A percentile compares a stretch with the other conserved stretches of the same genome.
Evolutionary conservation across 2,113 vertebrate species (phyloP).

Genomic region (Seriola aureovittata): DNA sequence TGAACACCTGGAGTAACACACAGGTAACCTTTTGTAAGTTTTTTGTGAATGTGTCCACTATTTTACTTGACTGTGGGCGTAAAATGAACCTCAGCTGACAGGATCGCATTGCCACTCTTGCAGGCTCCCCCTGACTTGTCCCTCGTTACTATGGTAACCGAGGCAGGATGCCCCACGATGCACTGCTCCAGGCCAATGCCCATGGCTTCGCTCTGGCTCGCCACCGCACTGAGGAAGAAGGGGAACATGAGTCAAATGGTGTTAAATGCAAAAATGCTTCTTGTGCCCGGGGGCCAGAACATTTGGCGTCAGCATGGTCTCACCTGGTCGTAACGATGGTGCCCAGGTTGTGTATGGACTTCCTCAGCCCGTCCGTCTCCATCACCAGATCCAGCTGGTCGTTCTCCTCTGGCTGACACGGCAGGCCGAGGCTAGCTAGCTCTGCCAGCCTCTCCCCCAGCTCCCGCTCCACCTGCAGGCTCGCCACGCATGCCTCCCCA

Average conservation of each 20-base stretch:
- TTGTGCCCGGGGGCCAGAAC: fast-evolving
- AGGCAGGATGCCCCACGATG: conserved; percentile 92
- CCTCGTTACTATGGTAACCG: conserved; percentile 95
- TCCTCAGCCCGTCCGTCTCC: conserved; percentile 95
- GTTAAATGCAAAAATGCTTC: neutral
- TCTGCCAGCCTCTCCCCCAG: conserved; percentile 91
- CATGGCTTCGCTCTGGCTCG: conserved; percentile 95
- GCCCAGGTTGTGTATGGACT: conserved; percentile 97
- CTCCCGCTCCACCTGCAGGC: conserved; percentile 89
- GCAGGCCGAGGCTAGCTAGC: conserved; percentile 87
- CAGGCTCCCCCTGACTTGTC: conserved; percentile 98
- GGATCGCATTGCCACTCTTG: conserved; percentile 93
- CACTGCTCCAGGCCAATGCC: conserved; percentile 94
- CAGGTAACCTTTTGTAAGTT: fast-evolving
- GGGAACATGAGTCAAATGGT: neutral
- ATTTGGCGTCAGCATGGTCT: neutral
- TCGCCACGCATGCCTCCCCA: conserved; percentile 88
- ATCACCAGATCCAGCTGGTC: conserved; percentile 96
- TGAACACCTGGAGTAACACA: conserved; percentile 84
- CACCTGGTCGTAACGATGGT: conserved; percentile 93
- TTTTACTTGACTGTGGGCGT: fast-evolving
- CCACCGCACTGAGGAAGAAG: conserved; percentile 88
- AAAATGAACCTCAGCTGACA: conserved; percentile 89
- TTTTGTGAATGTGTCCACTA: fast-evolving
- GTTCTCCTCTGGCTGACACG: conserved; percentile 93